Evolutionary conservation across 2,888 invertebrate genomes (phyloP), one percentile per base, ranked within the genome.

Genomic region (Spilosoma lubricipeda): DNA sequence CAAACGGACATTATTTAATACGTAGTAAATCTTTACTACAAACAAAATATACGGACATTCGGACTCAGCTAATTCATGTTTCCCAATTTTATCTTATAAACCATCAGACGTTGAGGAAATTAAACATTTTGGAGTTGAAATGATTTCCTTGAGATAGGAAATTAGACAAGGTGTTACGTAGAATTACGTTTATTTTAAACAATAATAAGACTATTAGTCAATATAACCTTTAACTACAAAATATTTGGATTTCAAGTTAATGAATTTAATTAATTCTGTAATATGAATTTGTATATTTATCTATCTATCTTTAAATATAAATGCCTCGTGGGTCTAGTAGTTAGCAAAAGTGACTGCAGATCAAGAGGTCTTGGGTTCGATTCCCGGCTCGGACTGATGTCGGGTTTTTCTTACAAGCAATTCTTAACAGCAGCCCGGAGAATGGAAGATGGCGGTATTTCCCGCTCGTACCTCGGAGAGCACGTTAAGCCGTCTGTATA

Each of bases 61-160:
- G n/a, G 70, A 18, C 52, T 30, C 68, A 59, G 18, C 65, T 74
- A 63, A 74, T 68, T 74, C 52, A 71, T 67, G 67, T 67, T 52
- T 11, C 8, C 23, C 52, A 59, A 65, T 71, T 74, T n/a, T 68
- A 74, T 74, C 74, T 71, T 30, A 18, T 23, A 30, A 52, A 64
- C 64, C 33, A 72, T 67, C 66, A 52, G 65, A 23, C 36, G 27
- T 52, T 30, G 39, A 56, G 42, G 67, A 72, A 72, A 72, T 72
- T 39, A 71, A 20, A 56, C 39, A 30, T 56, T 72, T 72, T 18
- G 5, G 33, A 67, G 67, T 67, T 42, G 8, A 67, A 56, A 72
- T 66, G 5, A 66, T 66, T 72, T 72, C 71, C 39, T 30, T 27
- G 5, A 30, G 39, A 70, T 8, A 69, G 56, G n/a, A 56, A 56